Conservation (phyloP, 2,888 invertebrate genomes). For the Acronicta aceris region DNA sequence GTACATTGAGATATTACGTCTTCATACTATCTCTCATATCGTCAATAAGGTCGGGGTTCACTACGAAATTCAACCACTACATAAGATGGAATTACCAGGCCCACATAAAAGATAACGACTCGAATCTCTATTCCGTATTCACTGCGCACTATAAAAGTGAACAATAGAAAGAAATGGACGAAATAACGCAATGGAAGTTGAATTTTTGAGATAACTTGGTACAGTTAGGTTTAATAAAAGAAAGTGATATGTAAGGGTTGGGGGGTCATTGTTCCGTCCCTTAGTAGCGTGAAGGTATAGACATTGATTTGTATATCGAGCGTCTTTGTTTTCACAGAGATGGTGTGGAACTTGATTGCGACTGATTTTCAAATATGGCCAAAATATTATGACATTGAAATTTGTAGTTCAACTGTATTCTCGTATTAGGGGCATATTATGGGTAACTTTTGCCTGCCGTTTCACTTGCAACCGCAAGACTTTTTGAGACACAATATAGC, state of each 20-base stretch:
- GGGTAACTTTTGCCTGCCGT: no score
- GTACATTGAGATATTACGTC: neutral
- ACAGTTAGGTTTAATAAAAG: conserved; percentile 36
- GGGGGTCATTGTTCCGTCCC: conserved; percentile 14
- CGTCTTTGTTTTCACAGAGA: conserved; percentile 26
- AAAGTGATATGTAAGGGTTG: conserved; percentile 36
- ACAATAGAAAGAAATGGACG: conserved; percentile 15
- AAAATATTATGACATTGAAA: no score
- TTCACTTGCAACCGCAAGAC: no score
- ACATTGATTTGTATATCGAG: conserved; percentile 29
- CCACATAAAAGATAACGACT: conserved; percentile 6
- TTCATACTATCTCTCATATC: neutral
- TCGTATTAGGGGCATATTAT: no score
- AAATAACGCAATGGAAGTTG: conserved; percentile 26
- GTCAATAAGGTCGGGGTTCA: neutral
- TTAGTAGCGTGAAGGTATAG: neutral
- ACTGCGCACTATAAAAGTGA: conserved; percentile 9
- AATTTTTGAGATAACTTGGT: conserved; percentile 34
- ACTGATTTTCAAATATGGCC: conserved; percentile 3
- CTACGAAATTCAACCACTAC: conserved; percentile 4
- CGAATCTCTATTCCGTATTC: conserved; percentile 14
- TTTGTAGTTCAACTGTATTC: no score
- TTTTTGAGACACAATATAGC: no score
- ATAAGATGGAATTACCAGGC: conserved; percentile 4
- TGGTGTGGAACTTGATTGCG: neutral